Evolutionary conservation across 2,888 invertebrate genomes (phyloP).

Genomic region (Mylabris sibirica): DNA sequence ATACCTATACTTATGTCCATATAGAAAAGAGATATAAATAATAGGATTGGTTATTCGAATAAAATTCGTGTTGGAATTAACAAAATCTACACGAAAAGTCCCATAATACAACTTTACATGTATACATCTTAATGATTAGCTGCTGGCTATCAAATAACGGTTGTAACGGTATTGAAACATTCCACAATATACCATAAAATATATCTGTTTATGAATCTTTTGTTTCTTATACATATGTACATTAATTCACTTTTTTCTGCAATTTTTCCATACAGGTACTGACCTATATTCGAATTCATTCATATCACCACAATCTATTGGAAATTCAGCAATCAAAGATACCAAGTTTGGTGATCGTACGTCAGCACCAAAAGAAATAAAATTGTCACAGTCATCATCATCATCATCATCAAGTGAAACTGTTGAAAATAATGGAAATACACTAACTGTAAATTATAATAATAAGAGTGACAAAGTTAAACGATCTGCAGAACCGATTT

Average conservation of each 20-base stretch:
- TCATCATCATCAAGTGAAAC: conserved; percentile 27
- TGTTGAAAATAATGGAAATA: neutral
- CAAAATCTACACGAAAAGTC: neutral
- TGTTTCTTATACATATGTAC: neutral
- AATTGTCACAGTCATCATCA: conserved; percentile 39
- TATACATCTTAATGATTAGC: conserved; percentile 21
- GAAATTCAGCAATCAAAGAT: conserved; percentile 35
- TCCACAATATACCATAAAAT: neutral
- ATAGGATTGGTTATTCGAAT: neutral
- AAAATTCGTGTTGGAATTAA: neutral
- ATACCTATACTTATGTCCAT: neutral
- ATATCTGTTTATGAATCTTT: neutral
- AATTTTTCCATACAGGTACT: conserved; percentile 60
- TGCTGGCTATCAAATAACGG: conserved; percentile 43
- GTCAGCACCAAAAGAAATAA: conserved; percentile 43
- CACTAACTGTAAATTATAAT: neutral
- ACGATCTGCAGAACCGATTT: conserved; percentile 58
- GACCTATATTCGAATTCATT: conserved; percentile 71
- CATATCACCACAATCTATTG: conserved; percentile 72
- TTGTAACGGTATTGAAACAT: conserved; percentile 34
- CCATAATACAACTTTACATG: neutral
- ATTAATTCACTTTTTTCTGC: neutral
- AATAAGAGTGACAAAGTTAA: conserved; percentile 32
- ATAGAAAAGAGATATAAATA: neutral
- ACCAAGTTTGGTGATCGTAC: conserved; percentile 41